Evolutionary conservation across 2,888 invertebrate species (phyloP).

Genomic region (Kryphioiulus occultus): DNA sequence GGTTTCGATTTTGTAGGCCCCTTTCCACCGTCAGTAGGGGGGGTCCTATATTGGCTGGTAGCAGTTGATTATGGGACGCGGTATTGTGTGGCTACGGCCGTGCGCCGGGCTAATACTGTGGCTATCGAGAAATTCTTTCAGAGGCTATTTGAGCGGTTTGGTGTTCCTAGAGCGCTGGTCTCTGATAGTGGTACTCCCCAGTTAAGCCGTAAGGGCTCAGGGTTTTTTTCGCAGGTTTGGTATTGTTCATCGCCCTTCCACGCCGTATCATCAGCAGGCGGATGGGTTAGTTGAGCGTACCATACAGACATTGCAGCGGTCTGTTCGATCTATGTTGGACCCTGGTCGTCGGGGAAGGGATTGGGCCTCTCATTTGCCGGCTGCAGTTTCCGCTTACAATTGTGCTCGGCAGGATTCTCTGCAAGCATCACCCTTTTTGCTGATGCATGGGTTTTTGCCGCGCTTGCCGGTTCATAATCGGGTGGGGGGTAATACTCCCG

Average conservation of each 20-base stretch:
- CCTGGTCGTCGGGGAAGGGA: too few species aligned
- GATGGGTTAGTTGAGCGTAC: background rate
- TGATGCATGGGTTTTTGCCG: too few species aligned
- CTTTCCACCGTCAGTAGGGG: background rate
- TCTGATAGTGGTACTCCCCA: background rate
- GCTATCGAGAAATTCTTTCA: background rate
- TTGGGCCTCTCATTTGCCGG: too few species aligned
- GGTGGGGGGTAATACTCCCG: too few species aligned
- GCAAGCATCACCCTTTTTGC: too few species aligned
- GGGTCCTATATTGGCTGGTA: background rate
- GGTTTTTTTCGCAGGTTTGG: background rate
- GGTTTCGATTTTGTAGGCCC: background rate
- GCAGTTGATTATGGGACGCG: background rate
- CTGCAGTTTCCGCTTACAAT: too few species aligned
- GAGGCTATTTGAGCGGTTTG: background rate
- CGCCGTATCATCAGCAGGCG: background rate
- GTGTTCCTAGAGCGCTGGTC: background rate
- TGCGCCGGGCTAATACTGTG: background rate
- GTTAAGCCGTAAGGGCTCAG: background rate
- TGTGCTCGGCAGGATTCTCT: too few species aligned
- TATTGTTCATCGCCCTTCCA: background rate
- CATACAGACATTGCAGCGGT: too few species aligned
- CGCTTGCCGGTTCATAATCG: too few species aligned
- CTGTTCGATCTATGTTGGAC: too few species aligned
- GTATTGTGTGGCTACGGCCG: background rate